Conservation (phyloP, 1,140 invertebrate genomes). For the Caenorhabditis inopinata region DNA sequence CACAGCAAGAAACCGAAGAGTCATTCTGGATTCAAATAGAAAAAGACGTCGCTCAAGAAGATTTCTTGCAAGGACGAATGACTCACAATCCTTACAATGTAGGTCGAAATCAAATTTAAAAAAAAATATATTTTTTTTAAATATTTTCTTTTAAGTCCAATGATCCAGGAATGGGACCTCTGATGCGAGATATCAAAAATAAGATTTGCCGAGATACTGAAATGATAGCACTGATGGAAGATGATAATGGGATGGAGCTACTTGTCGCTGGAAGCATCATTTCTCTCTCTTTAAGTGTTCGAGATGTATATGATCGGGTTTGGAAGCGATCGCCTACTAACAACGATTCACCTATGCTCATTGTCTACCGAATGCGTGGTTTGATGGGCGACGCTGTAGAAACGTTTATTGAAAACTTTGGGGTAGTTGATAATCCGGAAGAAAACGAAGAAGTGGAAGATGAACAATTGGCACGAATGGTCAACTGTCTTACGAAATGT, state of each 20-base stretch:
- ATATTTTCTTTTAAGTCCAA: constrained; percentile 71
- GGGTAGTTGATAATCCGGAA: constrained; percentile 42
- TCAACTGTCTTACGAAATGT: constrained; percentile 78
- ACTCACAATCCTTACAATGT: constrained; percentile 77
- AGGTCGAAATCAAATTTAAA: constrained; percentile 31
- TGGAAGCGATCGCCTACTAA: constrained; percentile 85
- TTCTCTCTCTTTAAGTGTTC: constrained; percentile 82
- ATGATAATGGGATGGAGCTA: constrained; percentile 97
- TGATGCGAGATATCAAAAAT: constrained; percentile 97
- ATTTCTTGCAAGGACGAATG: constrained; percentile 95
- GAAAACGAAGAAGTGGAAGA: constrained; percentile 88
- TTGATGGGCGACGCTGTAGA: constrained; percentile 91
- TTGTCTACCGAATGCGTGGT: constrained; percentile 96
- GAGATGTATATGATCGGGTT: constrained; percentile 76
- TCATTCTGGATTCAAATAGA: constrained; percentile 94
- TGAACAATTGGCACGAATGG: constrained; percentile 84
- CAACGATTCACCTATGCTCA: constrained; percentile 86
- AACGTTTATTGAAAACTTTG: constrained; percentile 27
- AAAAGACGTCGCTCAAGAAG: constrained; percentile 97
- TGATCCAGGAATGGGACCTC: constrained; percentile 86
- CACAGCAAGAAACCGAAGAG: constrained; percentile 89
- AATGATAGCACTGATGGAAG: constrained; percentile 87
- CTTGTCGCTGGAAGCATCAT: constrained; percentile 99
- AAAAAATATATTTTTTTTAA: constrained; percentile 63
- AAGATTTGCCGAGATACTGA: constrained; percentile 97